Percentiles rank a stretch among this genome's conserved stretches.
phyloP scores from a whole-genome alignment of 2,888 invertebrate species.

The Cephus pygmeus region DNA sequence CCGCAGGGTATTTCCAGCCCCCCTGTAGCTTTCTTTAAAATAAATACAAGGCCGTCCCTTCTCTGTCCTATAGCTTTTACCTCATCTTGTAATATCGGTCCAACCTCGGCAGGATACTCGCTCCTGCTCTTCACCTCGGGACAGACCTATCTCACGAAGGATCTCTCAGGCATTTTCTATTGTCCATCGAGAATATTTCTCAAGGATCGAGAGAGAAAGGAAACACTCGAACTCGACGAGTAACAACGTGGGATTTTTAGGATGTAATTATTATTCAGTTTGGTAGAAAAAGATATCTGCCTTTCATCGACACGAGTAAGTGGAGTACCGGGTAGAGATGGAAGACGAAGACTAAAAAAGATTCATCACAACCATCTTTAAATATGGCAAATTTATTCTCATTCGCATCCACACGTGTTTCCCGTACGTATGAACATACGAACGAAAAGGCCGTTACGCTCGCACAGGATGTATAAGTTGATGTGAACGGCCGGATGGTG shows the following conservation, averaged over 20 bases:
- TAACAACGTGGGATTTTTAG: background rate
- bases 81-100: background rate
- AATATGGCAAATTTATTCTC: background rate
- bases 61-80: background rate
- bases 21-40: slow-evolving; percentile 1
- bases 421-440: background rate
- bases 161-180: background rate
- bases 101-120: background rate
- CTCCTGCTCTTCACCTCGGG: background rate
- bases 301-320: background rate
- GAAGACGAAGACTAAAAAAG: too few relatives aligned
- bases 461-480: slow-evolving; percentile 5
- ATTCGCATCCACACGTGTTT: background rate
- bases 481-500: slow-evolving; percentile 1
- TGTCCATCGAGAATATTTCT: background rate
- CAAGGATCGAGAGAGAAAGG: background rate
- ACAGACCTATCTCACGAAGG: background rate
- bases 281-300: background rate
- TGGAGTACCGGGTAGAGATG: background rate
- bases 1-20: slow-evolving; percentile 14
- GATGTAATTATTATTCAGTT: background rate
- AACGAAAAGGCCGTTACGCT: background rate
- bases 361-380: background rate
- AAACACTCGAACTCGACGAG: background rate
- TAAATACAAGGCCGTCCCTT: background rate